These are phyloP conservation scores for Guaruba guarouba DNA, from an alignment of 2,113 vertebrate genomes.

Conservation along the genomic window DNA sequence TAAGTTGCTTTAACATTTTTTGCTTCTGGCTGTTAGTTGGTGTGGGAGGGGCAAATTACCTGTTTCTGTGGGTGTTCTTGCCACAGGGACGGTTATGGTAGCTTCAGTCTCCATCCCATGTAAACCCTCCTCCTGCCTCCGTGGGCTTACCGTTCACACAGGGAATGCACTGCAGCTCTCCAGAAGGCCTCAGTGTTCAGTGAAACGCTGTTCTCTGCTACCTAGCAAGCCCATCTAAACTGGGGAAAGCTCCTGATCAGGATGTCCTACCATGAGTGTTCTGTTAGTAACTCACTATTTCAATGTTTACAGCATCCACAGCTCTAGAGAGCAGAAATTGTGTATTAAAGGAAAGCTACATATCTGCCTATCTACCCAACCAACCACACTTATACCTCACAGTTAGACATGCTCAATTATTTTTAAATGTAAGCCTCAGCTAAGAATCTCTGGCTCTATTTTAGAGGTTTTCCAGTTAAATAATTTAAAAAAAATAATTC, in stretches of 20 bases:
- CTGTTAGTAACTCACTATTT: neutral
- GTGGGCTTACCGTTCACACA: neutral
- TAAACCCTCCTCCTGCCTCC: neutral
- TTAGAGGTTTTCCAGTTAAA: neutral
- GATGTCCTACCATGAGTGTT: accelerated
- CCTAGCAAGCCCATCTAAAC: neutral
- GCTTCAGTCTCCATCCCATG: constrained; percentile 11
- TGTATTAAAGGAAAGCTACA: neutral
- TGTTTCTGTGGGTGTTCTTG: constrained; percentile 64
- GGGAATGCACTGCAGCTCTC: neutral
- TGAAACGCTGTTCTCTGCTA: neutral
- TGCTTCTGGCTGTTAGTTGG: constrained; percentile 62
- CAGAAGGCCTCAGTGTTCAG: neutral
- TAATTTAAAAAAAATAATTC: neutral
- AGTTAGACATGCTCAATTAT: neutral
- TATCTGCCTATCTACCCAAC: neutral
- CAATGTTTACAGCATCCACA: neutral
- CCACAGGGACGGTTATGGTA: constrained; percentile 17
- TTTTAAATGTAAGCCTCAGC: neutral
- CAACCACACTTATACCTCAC: neutral
- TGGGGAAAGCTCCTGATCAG: neutral
- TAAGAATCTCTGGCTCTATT: neutral
- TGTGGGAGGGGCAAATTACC: constrained; percentile 65
- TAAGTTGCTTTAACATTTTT: constrained; percentile 61
- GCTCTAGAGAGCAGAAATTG: neutral